A percentile compares a stretch with the other conserved stretches of the same genome.
phyloP scores from a whole-genome alignment of 2,797 vertebrate genomes.

The Pangasius mekongensis region DNA sequence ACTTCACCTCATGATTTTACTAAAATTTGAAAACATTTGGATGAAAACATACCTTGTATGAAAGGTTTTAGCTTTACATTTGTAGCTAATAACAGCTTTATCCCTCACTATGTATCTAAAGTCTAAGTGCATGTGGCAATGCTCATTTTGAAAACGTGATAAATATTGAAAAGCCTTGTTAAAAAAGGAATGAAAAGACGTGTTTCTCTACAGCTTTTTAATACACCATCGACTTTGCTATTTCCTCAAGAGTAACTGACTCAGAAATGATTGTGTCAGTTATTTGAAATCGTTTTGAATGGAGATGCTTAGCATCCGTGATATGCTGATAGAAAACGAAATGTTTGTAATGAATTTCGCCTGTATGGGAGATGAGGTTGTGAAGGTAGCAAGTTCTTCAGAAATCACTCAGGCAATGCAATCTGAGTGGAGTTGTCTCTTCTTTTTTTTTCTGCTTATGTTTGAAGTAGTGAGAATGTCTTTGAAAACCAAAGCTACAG shows the following conservation, averaged over 20 bases:
- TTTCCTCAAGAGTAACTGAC: not conserved
- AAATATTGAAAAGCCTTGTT: not conserved
- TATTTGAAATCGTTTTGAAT: not conserved
- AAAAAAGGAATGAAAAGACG: not conserved
- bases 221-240: not conserved
- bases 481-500: not conserved
- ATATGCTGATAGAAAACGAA: not conserved
- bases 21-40: not conserved
- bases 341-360: not conserved
- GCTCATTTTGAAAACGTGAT: not conserved
- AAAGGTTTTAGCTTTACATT: not conserved
- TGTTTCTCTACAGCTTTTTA: not conserved
- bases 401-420: not conserved
- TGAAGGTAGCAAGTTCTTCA: not conserved
- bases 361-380: not conserved
- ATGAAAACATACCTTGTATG: not conserved
- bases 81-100: not conserved
- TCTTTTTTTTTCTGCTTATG: not conserved
- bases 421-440: constrained; percentile 14
- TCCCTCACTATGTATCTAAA: not conserved
- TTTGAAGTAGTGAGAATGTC: not conserved
- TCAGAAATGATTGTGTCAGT: not conserved
- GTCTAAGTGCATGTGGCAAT: not conserved
- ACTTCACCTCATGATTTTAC: not conserved
- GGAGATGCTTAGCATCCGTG: not conserved